Evolutionary conservation across 2,888 invertebrate genomes (phyloP).

Genomic region (Litoditis marina): DNA sequence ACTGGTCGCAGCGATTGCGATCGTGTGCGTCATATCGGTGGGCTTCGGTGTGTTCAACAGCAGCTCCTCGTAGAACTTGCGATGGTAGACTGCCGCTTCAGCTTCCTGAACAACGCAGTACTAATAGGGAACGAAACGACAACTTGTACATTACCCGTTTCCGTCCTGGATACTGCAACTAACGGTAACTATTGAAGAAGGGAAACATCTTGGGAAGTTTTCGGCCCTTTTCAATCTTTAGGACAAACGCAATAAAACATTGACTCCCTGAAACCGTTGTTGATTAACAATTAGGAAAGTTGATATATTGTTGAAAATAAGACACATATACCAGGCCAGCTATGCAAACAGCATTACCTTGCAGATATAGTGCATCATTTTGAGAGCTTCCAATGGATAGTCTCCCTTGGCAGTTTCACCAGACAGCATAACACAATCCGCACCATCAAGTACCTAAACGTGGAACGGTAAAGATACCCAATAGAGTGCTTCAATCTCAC

Average conservation of each 20-base stretch:
- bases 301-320: not conserved
- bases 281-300: not conserved
- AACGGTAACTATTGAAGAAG: not conserved
- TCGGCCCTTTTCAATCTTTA: too few relatives aligned
- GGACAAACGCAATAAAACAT: too few relatives aligned
- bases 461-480: not conserved
- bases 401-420: slow-evolving; percentile 98
- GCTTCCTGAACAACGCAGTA: slow-evolving; percentile 76
- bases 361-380: slow-evolving; percentile 66
- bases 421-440: slow-evolving; percentile 96
- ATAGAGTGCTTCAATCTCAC: not conserved
- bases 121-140: too few relatives aligned
- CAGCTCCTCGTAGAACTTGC: slow-evolving; percentile 81
- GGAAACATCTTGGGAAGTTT: too few relatives aligned
- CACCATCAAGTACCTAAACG: slow-evolving; percentile 83
- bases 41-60: slow-evolving; percentile 63
- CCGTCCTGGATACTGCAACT: too few relatives aligned
- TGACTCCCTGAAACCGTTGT: too few relatives aligned
- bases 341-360: too few relatives aligned
- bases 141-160: too few relatives aligned
- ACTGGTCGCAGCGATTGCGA: slow-evolving; percentile 89
- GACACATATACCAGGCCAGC: too few relatives aligned
- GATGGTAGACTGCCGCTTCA: slow-evolving; percentile 91
- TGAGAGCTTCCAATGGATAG: slow-evolving; percentile 83
- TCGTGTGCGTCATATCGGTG: slow-evolving; percentile 83